Base-by-base conservation (phyloP, 2,888 invertebrate species). In the Cephus rjabovi region DNA sequence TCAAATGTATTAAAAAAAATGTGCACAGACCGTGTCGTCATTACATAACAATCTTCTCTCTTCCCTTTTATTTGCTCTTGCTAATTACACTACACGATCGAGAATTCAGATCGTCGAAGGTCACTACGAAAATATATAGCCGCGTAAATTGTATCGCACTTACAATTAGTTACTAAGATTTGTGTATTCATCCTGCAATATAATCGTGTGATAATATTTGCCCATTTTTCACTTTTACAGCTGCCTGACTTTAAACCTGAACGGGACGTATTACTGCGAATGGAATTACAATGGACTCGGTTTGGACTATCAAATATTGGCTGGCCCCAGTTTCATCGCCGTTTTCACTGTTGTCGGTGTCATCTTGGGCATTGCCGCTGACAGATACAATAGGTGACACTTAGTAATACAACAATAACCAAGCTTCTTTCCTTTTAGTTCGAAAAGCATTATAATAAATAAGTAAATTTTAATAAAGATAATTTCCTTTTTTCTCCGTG, bases 281-380 rank as follows among this genome's bases (percentile, higher is more conserved):
- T 98, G 98, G 98, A 96, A 96, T 89, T 97, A 97, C 93, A 98
- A 97, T 89, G 98, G 98, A 0, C 93, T 98, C 77, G 98, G 98
- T 15, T 93, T 97, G 80, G 97, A 97, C 89, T 98, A 98, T 92
- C 98, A 98, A 92, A 95, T 98, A 81, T 92, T 98, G 80, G 98
- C 98, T 0, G 98, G 98, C 0, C 98, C 98, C 0, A 96, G 97
- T 83, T 98, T 97, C 92, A 98, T 98, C 90, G 95, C 97, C 1
- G 95, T 98, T 68, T 98, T 97, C 92, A 98, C 98, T 0, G 93
- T 98, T 75, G 95, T 96, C 68, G 98, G 98, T 1, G 96, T 98
- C 12, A 93, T 96, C 76, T 93, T 98, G 85, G 98, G 98, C 1
- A 93, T 96, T 76, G 95, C 96, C 0, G 97, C 97, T 74, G 97